Percentiles rank a stretch among this genome's conserved stretches.
phyloP scores from a whole-genome alignment of 2,888 invertebrate species.

The Epinotia ramella region DNA sequence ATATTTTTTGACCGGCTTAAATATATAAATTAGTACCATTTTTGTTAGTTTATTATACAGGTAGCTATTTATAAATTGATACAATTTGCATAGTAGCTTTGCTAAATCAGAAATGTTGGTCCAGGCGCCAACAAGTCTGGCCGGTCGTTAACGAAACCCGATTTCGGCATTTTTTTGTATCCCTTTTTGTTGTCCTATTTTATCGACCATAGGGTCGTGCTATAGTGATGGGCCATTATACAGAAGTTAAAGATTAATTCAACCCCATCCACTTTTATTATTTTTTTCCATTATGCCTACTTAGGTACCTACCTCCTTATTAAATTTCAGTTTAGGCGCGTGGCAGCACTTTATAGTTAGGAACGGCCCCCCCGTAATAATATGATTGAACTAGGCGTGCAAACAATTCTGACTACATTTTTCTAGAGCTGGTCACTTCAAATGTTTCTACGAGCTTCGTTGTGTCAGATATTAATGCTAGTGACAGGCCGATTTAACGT shows the following conservation, averaged over 20 bases:
- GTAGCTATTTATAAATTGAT: not conserved
- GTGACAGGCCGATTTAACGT: not conserved
- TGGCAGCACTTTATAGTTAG: not conserved
- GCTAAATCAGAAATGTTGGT: constrained; percentile 49
- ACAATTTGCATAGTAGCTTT: constrained; percentile 10
- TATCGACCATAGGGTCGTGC: constrained; percentile 39
- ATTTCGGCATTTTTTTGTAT: constrained; percentile 45
- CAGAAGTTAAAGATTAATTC: not conserved
- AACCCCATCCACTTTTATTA: not conserved
- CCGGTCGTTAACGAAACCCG: constrained; percentile 51
- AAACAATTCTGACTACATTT: not conserved
- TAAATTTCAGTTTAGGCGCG: not conserved
- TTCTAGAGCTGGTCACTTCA: not conserved
- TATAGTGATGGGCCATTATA: constrained; percentile 29
- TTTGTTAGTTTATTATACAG: not conserved
- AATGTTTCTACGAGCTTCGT: too few species aligned
- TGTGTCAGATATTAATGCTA: too few species aligned
- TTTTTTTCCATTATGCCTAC: not conserved
- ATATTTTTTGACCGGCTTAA: too few species aligned
- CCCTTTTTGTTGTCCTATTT: constrained; percentile 39
- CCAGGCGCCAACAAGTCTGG: constrained; percentile 69
- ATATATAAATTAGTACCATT: not conserved
- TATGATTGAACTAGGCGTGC: not conserved
- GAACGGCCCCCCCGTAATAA: not conserved
- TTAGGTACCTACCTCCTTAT: not conserved